These are phyloP conservation scores for Glaucopsyche alexis DNA, from an alignment of 2,888 invertebrate species.

Conservation along the genomic window DNA sequence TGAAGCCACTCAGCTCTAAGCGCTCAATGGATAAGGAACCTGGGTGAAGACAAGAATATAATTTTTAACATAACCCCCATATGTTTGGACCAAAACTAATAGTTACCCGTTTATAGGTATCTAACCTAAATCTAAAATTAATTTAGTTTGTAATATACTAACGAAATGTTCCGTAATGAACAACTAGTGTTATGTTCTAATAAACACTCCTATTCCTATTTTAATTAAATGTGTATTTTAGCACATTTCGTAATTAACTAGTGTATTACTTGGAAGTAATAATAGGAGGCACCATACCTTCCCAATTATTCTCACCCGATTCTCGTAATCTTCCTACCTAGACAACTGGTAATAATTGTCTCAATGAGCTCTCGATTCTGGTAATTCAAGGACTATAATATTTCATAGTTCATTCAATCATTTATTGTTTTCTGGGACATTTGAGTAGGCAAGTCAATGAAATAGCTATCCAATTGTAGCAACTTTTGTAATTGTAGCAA, in stretches of 20 bases:
- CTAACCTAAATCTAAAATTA: conserved; percentile 19
- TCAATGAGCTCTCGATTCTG: too few relatives aligned
- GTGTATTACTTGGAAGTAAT: not conserved
- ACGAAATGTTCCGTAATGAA: not conserved
- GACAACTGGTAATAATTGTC: too few relatives aligned
- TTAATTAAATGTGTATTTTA: conserved; percentile 2
- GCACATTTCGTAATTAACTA: not conserved
- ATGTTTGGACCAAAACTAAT: too few relatives aligned
- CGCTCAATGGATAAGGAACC: conserved; percentile 56
- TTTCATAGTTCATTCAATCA: too few relatives aligned
- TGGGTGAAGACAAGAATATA: conserved; percentile 58
- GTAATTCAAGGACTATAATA: too few relatives aligned
- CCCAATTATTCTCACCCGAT: too few relatives aligned
- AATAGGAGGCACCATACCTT: not conserved
- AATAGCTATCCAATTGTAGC: too few relatives aligned
- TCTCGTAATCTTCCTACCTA: too few relatives aligned
- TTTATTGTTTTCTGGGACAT: too few relatives aligned
- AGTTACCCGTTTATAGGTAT: not conserved
- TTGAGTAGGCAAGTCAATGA: too few relatives aligned
- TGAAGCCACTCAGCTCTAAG: conserved; percentile 50
- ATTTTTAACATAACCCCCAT: too few relatives aligned
- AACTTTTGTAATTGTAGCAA: too few relatives aligned
- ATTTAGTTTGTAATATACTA: conserved; percentile 18
- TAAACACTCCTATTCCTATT: not conserved
- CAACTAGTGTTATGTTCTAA: not conserved